Evolutionary conservation across 2,113 vertebrate species (phyloP).

Genomic region (Pseudorhombus dupliciocellatus): DNA sequence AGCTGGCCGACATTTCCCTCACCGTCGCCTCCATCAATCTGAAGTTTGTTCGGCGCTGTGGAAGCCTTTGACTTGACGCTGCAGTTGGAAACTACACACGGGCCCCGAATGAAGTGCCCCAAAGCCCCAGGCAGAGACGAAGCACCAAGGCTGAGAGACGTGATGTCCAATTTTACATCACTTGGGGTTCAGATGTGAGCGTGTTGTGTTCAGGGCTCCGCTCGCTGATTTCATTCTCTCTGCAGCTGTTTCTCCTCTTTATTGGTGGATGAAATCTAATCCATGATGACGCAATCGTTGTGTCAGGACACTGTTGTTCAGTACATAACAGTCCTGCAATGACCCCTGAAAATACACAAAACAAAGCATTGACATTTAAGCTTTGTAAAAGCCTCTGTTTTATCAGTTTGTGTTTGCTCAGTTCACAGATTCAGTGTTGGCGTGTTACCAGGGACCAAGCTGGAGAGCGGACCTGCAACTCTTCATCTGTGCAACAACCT

Average conservation of each 20-base stretch:
- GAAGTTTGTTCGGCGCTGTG: not conserved
- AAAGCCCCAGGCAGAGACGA: not conserved
- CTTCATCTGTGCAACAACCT: constrained; percentile 95
- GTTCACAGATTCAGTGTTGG: constrained; percentile 94
- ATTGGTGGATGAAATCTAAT: constrained; percentile 40
- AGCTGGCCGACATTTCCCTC: constrained; percentile 32
- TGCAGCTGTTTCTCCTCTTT: constrained; percentile 56
- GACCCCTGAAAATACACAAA: not conserved
- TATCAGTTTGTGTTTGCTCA: constrained; percentile 54
- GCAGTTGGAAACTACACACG: not conserved
- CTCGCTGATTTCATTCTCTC: constrained; percentile 34
- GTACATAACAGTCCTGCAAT: not conserved
- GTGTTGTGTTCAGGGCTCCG: not conserved
- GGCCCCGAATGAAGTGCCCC: not conserved
- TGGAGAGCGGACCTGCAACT: constrained; percentile 91
- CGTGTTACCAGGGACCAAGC: constrained; percentile 91
- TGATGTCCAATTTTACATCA: not conserved
- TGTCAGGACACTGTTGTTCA: not conserved
- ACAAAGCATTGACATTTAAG: no score
- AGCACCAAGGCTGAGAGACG: not conserved
- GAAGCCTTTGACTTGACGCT: not conserved
- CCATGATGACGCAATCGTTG: constrained; percentile 23
- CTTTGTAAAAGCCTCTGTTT: not conserved
- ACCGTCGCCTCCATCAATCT: constrained; percentile 37
- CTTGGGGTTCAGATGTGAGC: constrained; percentile 40